Evolutionary conservation across 1,140 invertebrate genomes (phyloP).

Genomic region (Amyelois transitella): DNA sequence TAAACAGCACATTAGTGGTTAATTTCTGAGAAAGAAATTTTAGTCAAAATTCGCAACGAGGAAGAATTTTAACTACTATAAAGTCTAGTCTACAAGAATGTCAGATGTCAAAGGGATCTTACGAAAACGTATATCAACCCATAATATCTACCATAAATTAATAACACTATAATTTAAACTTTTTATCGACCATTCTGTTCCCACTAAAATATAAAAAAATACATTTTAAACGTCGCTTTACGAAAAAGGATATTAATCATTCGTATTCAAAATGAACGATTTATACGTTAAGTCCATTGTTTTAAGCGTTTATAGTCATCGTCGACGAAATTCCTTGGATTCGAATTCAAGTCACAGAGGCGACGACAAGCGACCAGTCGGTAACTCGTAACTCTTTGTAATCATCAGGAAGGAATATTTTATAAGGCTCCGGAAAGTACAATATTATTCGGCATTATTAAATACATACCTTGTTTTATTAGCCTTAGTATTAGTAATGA

Average conservation of each 20-base stretch:
- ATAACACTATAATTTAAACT: too few relatives aligned
- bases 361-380: background rate
- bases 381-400: conserved; percentile 1
- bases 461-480: background rate
- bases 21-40: too few relatives aligned
- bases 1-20: too few relatives aligned
- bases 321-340: background rate
- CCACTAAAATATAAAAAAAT: background rate
- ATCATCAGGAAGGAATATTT: background rate
- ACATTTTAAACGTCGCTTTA: background rate
- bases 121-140: too few relatives aligned
- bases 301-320: background rate
- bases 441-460: background rate
- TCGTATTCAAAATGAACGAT: conserved; percentile 2
- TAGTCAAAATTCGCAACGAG: too few relatives aligned
- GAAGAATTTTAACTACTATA: too few relatives aligned
- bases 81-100: too few relatives aligned
- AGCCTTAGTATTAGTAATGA: too few relatives aligned
- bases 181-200: background rate
- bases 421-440: background rate
- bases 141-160: too few relatives aligned
- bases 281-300: background rate
- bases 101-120: too few relatives aligned
- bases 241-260: background rate
- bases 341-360: background rate